These are phyloP conservation scores for Romanogobio albipinnatus DNA, from an alignment of 2,113 vertebrate genomes.

Conservation along the genomic window DNA sequence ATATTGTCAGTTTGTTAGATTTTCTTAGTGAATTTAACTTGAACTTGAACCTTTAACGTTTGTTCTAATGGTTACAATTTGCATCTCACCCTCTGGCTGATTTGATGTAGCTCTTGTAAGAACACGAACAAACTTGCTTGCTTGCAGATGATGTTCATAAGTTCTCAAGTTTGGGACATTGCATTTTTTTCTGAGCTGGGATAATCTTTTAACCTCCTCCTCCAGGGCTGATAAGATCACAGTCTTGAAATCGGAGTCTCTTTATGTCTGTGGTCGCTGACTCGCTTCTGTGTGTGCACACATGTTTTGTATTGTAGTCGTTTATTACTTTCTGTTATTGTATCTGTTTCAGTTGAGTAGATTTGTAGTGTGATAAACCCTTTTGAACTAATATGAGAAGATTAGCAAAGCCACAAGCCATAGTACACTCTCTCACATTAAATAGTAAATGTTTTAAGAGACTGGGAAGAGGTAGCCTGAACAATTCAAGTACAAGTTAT, in stretches of 20 bases:
- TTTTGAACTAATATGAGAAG: constrained; percentile 16
- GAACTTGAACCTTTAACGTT: background rate
- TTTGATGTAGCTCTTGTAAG: background rate
- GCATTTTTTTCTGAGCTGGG: constrained; percentile 13
- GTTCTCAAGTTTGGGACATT: background rate
- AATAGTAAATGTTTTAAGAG: background rate
- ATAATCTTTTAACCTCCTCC: constrained; percentile 14
- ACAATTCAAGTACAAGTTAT: background rate
- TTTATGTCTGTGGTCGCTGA: background rate
- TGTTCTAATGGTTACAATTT: background rate
- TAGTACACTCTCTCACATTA: background rate
- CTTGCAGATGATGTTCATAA: constrained; percentile 5
- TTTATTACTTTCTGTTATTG: constrained; percentile 15
- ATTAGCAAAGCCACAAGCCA: background rate
- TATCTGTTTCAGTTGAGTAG: background rate
- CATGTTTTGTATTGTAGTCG: background rate
- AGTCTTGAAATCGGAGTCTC: background rate
- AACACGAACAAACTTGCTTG: constrained; percentile 50
- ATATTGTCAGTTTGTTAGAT: no score
- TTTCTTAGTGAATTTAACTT: background rate
- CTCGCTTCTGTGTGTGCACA: background rate
- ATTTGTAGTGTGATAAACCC: background rate
- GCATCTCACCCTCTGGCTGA: background rate
- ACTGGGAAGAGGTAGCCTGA: background rate
- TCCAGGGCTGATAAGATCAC: constrained; percentile 16